phyloP scores from a whole-genome alignment of 1,140 invertebrate species.

The Littorina saxatilis region DNA sequence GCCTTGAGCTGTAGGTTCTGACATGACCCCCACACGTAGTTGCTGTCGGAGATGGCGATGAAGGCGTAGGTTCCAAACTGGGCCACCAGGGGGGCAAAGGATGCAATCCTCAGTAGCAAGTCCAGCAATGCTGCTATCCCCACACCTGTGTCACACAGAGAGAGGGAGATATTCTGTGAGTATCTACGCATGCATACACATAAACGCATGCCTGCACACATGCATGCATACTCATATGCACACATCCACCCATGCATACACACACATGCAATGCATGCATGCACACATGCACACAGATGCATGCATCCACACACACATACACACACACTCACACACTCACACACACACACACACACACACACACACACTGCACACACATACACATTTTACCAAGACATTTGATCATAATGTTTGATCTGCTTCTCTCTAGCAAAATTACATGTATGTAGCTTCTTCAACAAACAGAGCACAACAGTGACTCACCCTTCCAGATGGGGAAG shows the following conservation, averaged over 20 bases:
- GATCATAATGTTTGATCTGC: too few relatives aligned
- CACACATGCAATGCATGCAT: neutral
- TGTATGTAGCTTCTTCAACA: too few relatives aligned
- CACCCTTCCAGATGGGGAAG: conserved; percentile 66
- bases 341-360: neutral
- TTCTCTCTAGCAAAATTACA: too few relatives aligned
- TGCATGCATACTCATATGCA: neutral
- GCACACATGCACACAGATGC: neutral
- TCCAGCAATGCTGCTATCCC: conserved; percentile 67
- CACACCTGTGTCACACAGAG: conserved; percentile 54
- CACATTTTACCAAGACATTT: too few relatives aligned
- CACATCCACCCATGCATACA: too few relatives aligned
- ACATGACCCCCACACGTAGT: conserved; percentile 63
- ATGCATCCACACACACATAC: too few relatives aligned
- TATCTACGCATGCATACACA: neutral
- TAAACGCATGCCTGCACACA: too few relatives aligned
- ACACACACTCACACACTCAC: neutral
- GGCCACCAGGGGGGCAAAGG: conserved; percentile 62
- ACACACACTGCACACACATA: too few relatives aligned
- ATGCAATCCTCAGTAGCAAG: conserved; percentile 61
- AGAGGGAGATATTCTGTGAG: neutral
- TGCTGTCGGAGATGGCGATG: conserved; percentile 60
- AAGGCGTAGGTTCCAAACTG: conserved; percentile 68
- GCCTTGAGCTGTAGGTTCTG: conserved; percentile 37
- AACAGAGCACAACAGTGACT: neutral